Conservation (phyloP, 2,113 vertebrate species). For the Apus apus region DNA sequence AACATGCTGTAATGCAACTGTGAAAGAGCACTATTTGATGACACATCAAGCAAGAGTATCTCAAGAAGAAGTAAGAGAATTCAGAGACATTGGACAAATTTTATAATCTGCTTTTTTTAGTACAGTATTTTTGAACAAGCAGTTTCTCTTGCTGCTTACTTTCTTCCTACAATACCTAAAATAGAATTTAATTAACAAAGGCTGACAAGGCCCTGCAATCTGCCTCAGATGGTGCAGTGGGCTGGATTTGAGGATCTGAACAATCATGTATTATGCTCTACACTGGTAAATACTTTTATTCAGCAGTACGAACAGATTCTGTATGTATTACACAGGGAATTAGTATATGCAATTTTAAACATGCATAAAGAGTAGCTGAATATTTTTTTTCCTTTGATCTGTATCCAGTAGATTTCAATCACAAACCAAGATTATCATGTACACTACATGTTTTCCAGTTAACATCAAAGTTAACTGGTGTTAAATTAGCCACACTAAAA, state of each 20-base stretch:
- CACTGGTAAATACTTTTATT: not conserved
- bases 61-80: not conserved
- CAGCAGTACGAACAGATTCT: not conserved
- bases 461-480: not conserved
- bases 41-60: not conserved
- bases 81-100: not conserved
- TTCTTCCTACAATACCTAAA: not conserved
- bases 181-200: not conserved
- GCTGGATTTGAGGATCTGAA: not conserved
- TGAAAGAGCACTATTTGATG: not conserved
- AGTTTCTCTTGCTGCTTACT: not conserved
- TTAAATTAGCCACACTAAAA: conserved; percentile 2
- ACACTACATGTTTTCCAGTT: not conserved
- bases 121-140: not conserved
- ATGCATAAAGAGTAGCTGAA: not conserved
- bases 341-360: not conserved
- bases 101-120: not conserved
- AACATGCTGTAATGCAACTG: not conserved
- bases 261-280: not conserved
- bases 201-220: not conserved
- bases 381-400: not conserved
- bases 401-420: conserved; percentile 5
- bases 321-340: not conserved
- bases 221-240: not conserved
- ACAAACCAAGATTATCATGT: not conserved